These are phyloP conservation scores for Microcebus jonahi DNA, from an alignment of 2,113 vertebrate genomes.

Conservation along the genomic window DNA sequence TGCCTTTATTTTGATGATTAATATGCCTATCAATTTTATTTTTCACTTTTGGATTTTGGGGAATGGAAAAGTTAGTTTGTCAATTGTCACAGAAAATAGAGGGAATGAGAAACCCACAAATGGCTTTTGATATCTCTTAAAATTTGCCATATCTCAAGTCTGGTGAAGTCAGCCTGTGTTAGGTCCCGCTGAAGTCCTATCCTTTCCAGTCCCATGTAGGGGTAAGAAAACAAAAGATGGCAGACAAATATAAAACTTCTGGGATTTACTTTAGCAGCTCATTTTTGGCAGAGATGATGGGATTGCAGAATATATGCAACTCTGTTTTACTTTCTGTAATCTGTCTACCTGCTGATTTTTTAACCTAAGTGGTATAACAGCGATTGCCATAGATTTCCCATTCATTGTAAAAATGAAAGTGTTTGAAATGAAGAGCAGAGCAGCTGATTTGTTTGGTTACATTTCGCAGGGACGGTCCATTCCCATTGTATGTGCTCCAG, in stretches of 20 bases:
- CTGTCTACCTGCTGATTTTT: conserved; percentile 84
- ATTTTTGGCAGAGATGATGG: conserved; percentile 76
- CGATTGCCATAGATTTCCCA: conserved; percentile 77
- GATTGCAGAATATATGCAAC: conserved; percentile 80
- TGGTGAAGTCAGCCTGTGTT: not conserved
- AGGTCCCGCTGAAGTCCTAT: not conserved
- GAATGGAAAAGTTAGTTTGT: conserved; percentile 1
- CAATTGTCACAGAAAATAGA: conserved; percentile 28
- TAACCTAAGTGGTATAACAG: conserved; percentile 82
- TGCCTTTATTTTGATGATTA: conserved; percentile 34
- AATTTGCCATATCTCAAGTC: not conserved
- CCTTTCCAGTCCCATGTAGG: not conserved
- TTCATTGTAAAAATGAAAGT: conserved; percentile 84
- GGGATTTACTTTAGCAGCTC: conserved; percentile 82
- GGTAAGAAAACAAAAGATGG: conserved; percentile 74
- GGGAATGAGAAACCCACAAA: not conserved
- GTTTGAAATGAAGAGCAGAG: conserved; percentile 84
- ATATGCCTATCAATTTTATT: not conserved
- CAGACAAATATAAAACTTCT: conserved; percentile 74
- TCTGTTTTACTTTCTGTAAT: conserved; percentile 83
- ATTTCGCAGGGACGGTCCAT: conserved; percentile 78
- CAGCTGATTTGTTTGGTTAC: conserved; percentile 84
- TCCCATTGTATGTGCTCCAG: conserved; percentile 82
- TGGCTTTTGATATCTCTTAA: conserved; percentile 17
- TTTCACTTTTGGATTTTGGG: conserved; percentile 6